Evolutionary conservation across 2,888 invertebrate species (phyloP).

Genomic region (Rhamphomyia laevipes): DNA sequence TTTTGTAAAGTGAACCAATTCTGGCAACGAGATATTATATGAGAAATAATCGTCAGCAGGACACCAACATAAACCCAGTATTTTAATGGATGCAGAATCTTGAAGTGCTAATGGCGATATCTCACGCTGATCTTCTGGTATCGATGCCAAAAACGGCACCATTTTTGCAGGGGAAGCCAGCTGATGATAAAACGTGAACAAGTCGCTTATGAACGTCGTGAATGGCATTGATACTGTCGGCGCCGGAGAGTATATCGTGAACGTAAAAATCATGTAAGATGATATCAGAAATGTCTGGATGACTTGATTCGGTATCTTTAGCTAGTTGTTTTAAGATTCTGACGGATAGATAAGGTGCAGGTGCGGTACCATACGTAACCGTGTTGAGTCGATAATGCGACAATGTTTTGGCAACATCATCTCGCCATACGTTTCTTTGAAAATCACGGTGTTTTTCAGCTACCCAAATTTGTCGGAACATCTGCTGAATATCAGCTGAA

Average conservation of each 20-base stretch:
- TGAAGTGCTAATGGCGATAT: no score
- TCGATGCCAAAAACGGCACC: background rate
- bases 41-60: no score
- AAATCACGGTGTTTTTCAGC: conserved; percentile 6
- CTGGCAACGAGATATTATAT: no score
- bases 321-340: conserved; percentile 12
- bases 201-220: background rate
- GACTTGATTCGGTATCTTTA: conserved; percentile 5
- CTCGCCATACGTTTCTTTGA: conserved; percentile 12
- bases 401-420: conserved; percentile 4
- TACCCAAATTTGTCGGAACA: conserved; percentile 10
- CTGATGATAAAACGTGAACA: no score
- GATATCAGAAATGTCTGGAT: conserved; percentile 9
- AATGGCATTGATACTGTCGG: conserved; percentile 1
- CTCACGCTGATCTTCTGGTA: no score
- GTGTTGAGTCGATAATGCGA: conserved; percentile 12
- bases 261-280: conserved; percentile 14
- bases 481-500: conserved; percentile 11
- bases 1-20: background rate
- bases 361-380: conserved; percentile 13
- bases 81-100: no score
- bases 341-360: conserved; percentile 12
- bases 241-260: conserved; percentile 12
- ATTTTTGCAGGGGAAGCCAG: conserved; percentile 1
- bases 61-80: no score